phyloP scores from a whole-genome alignment of 2,113 vertebrate species.

The Siniperca knerii region DNA sequence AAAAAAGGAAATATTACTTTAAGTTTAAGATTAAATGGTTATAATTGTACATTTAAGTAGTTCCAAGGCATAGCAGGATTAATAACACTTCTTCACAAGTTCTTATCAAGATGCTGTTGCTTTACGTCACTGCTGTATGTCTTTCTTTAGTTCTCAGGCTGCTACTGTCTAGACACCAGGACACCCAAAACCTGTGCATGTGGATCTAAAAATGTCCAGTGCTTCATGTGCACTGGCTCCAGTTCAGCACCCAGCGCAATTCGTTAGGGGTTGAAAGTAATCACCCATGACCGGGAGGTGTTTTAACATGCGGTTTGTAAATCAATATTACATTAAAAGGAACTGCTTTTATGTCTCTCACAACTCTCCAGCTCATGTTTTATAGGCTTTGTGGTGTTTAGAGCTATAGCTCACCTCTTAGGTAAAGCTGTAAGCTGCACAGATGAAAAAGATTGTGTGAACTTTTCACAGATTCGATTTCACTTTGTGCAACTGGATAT shows the following conservation, averaged over 20 bases:
- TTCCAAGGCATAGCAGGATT: not conserved
- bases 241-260: constrained; percentile 53
- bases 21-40: not conserved
- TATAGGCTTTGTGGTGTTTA: constrained; percentile 70
- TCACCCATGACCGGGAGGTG: constrained; percentile 68
- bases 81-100: not conserved
- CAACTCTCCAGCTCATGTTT: constrained; percentile 82
- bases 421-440: constrained; percentile 45
- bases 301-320: constrained; percentile 79
- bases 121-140: constrained; percentile 3
- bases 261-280: constrained; percentile 62
- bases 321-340: constrained; percentile 82
- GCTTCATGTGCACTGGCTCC: constrained; percentile 58
- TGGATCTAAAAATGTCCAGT: constrained; percentile 39
- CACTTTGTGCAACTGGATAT: constrained; percentile 75
- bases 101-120: constrained; percentile 9
- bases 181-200: constrained; percentile 70
- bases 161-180: constrained; percentile 75
- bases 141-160: constrained; percentile 31
- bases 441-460: constrained; percentile 59
- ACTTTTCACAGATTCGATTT: constrained; percentile 67
- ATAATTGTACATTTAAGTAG: not conserved
- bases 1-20: not conserved
- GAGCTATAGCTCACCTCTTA: constrained; percentile 52
- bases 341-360: constrained; percentile 70